Percentiles rank a stretch among this genome's conserved stretches.
These are phyloP conservation scores for Aphis gossypii DNA, from an alignment of 1,140 invertebrate genomes.

Conservation along the genomic window DNA sequence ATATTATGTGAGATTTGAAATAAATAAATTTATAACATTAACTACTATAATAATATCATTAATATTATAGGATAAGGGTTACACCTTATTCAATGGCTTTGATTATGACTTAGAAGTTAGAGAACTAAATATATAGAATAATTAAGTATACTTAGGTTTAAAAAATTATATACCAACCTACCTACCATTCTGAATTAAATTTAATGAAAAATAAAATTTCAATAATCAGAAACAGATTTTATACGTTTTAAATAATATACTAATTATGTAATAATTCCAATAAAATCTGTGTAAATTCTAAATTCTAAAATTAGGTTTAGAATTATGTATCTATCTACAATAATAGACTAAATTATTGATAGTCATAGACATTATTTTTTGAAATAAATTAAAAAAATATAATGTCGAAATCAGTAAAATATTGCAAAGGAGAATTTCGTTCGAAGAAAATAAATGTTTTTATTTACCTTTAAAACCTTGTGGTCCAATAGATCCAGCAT, in stretches of 20 bases:
- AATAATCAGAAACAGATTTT: background rate
- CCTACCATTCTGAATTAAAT: background rate
- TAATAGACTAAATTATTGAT: background rate
- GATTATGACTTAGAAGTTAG: background rate
- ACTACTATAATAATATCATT: background rate
- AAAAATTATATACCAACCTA: background rate
- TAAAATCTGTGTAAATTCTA: too few relatives aligned
- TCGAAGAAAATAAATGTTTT: background rate
- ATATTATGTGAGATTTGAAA: background rate
- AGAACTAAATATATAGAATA: background rate
- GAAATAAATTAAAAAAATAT: background rate
- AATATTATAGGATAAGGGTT: background rate
- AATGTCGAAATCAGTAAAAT: background rate
- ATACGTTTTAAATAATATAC: background rate
- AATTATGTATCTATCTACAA: too few relatives aligned
- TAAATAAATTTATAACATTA: too few relatives aligned
- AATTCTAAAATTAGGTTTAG: too few relatives aligned
- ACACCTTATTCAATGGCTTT: background rate
- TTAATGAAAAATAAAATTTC: background rate
- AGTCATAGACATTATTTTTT: background rate
- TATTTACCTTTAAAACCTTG: slow-evolving; percentile 69
- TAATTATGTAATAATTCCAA: background rate
- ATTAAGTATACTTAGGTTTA: background rate
- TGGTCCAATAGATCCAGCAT: slow-evolving; percentile 68
- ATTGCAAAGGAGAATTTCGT: background rate